Evolutionary conservation across 2,888 invertebrate genomes (phyloP), one percentile per base, ranked within the genome.

Genomic region (Plagodis dolabraria): DNA sequence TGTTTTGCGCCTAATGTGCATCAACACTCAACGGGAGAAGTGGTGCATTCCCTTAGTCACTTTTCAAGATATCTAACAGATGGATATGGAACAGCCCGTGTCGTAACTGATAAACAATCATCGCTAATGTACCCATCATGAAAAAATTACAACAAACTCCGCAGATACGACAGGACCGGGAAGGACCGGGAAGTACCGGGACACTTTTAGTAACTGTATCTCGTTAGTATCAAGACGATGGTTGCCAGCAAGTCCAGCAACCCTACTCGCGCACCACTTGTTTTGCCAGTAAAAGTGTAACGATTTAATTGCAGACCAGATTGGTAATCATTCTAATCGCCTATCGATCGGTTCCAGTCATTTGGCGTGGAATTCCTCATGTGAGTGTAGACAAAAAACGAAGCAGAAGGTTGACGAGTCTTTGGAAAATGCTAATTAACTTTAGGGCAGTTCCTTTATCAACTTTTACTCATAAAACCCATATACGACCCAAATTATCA

Each of bases 251-350:
- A 22, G 22, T 22, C 22, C 45, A 47, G 44, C 60, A 50, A 47
- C 60, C 53, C 47, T 59, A 43, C 42, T 42, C 12, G 22, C 34
- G 48, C 68, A 65, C 68, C 68, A 67, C 66, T 58, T 60, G 54
- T 50, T 62, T 33, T 70, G 67, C 63, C 63, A 77, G 82, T 87
- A 88, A 89, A 85, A 87, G 86, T 87, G 85, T 83, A 84, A 85
- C 84, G 75, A 71, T 80, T 76, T 86, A 88, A 87, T 86, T 83
- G 72, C 49, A 56, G 53, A 49, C 68, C 51, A 61, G 49, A 60
- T 55, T 57, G 67, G 74, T 75, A 78, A 78, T 77, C 69, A 75
- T 73, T 70, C 57, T 58, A 63, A 62, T 65, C 60, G 52, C 56
- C 47, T 33, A 56, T 66, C 64, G 60, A 64, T 62, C 67, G 52